Evolutionary conservation across 1,140 invertebrate species (phyloP).

Genomic region (Archivesica marissinica): DNA sequence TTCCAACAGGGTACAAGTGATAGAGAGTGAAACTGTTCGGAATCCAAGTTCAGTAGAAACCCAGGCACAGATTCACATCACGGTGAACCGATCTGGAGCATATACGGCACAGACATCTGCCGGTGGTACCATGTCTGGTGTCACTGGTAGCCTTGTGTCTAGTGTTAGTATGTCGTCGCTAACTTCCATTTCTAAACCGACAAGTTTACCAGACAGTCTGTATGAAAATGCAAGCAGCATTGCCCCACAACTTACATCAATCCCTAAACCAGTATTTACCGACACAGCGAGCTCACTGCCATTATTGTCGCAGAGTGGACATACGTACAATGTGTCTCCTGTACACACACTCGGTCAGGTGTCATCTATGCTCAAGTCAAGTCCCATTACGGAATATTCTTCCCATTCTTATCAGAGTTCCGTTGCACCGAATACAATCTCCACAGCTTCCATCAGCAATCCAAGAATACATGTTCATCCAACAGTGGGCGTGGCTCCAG

Average conservation of each 20-base stretch:
- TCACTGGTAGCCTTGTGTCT: neutral
- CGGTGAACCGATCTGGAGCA: neutral
- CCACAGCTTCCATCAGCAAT: neutral
- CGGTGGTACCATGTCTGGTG: neutral
- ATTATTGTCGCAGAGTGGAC: neutral
- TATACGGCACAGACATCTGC: neutral
- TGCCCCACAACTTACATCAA: neutral
- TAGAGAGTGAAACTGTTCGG: neutral
- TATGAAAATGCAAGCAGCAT: neutral
- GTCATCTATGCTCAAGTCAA: slow-evolving; percentile 73
- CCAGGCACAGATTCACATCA: slow-evolving; percentile 1
- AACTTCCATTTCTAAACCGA: neutral
- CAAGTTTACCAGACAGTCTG: neutral
- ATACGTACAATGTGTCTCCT: neutral
- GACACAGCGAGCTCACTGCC: neutral
- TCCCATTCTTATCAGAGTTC: neutral
- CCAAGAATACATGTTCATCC: neutral
- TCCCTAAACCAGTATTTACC: neutral
- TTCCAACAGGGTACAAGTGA: neutral
- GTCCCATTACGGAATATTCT: slow-evolving; percentile 63
- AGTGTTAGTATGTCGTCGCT: neutral
- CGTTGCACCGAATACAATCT: slow-evolving; percentile 1
- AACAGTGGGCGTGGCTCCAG: neutral
- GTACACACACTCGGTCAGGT: slow-evolving; percentile 72
- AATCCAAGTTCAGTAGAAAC: neutral